These are phyloP conservation scores for Julus scandinavius DNA, from an alignment of 2,888 invertebrate genomes.

Conservation along the genomic window DNA sequence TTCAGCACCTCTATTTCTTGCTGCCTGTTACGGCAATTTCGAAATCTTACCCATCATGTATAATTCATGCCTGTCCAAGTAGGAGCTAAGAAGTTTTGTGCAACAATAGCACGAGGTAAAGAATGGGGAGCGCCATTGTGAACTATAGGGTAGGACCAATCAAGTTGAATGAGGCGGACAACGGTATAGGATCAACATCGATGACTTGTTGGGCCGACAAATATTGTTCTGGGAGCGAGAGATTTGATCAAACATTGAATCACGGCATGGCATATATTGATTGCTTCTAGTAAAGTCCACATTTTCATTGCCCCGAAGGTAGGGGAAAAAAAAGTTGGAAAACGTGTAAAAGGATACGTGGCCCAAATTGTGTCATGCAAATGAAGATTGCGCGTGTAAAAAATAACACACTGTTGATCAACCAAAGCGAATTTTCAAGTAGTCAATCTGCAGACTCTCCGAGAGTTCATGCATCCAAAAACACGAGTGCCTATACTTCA, in stretches of 20 bases:
- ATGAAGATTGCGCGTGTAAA: not conserved
- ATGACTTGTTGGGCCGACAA: constrained; percentile 45
- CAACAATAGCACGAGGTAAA: constrained; percentile 16
- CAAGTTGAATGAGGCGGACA: constrained; percentile 38
- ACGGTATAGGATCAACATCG: constrained; percentile 14
- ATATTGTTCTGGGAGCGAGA: constrained; percentile 50
- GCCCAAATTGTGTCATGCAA: not conserved
- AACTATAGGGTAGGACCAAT: constrained; percentile 31
- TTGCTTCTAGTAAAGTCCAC: not conserved
- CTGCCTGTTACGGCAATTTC: constrained; percentile 48
- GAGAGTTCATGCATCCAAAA: no score
- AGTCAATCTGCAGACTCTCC: no score
- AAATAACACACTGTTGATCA: no score
- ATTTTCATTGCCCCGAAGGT: constrained; percentile 41
- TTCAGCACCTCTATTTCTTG: constrained; percentile 12
- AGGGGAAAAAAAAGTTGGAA: not conserved
- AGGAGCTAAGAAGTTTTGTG: not conserved
- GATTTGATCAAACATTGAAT: constrained; percentile 47
- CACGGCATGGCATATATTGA: constrained; percentile 48
- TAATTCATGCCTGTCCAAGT: constrained; percentile 53
- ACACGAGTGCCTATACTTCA: no score
- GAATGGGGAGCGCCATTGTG: constrained; percentile 22
- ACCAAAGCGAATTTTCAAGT: no score
- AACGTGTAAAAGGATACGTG: not conserved
- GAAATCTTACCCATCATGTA: constrained; percentile 49